Base-by-base conservation (phyloP, 2,888 invertebrate species). In the Rhingia campestris region DNA sequence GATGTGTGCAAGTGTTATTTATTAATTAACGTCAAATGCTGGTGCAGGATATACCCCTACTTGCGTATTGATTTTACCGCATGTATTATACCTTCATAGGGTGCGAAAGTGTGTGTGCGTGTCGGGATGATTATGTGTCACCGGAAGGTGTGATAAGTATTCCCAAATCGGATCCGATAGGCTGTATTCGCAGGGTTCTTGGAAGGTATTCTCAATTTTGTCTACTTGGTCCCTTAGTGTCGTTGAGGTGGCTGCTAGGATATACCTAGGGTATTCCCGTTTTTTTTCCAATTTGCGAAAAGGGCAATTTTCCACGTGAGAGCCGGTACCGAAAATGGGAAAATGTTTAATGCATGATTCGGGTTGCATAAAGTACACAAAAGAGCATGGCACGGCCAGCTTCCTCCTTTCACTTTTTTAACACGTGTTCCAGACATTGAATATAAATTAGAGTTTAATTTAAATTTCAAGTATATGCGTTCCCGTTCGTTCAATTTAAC, bases 381-480 rank as follows among this genome's bases (percentile, higher is more conserved):
- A 33, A 53, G 43, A 41, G 41, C 41, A 41, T 10, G 41, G n/a
- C 4, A 9, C 41, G 7, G 41, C 41, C 45, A 4, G 39, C 33
- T 33, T 10, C 14, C 33, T 30, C 30, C 22, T 58, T 30, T 35
- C 4, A 63, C n/a, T 32, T 9, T 69, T 45, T 59, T 14, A 64
- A 64, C 79, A 84, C 64, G 69, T 80, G 80, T 75, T 67, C 39
- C 59, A 66, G 80, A 80, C 74, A 66, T 70, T 80, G 84, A 80
- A 84, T 84, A 74, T 80, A 84, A 84, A 84, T 84, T 80, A 74
- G 84, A 80, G 43, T 70, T 80, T 80, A 84, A 80, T 84, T 84
- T 75, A 66, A 74, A 84, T 74, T 74, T 84, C 54, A 74, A 84
- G 70, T 59, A 70, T 53, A 75, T 74, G 69, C 59, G 56, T 64